phyloP scores from a whole-genome alignment of 1,140 invertebrate species.

The Caerostris darwini region DNA sequence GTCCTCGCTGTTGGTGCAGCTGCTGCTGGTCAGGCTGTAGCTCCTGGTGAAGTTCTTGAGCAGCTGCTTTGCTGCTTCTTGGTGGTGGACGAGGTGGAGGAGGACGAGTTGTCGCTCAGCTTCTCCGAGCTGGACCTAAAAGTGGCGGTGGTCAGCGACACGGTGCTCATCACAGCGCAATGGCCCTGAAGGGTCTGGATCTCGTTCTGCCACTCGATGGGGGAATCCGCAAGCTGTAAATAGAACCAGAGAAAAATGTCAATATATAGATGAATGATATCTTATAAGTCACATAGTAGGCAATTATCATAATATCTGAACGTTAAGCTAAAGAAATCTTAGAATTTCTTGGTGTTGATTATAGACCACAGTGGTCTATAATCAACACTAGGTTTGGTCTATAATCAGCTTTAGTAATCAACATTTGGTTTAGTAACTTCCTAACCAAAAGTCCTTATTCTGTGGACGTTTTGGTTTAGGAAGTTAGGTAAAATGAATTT shows the following conservation, averaged over 20 bases:
- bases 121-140: conserved; percentile 62
- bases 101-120: conserved; percentile 39
- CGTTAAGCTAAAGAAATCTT: no score
- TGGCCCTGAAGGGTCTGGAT: conserved; percentile 21
- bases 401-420: no score
- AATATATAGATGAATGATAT: background rate
- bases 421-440: no score
- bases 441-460: no score
- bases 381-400: no score
- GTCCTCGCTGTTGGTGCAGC: conserved; percentile 49
- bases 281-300: no score
- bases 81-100: conserved; percentile 12
- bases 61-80: conserved; percentile 62
- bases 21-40: conserved; percentile 74
- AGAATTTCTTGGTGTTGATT: no score
- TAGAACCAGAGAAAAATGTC: background rate
- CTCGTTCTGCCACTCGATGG: conserved; percentile 48
- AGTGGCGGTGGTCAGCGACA: conserved; percentile 50
- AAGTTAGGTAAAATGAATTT: no score
- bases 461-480: no score
- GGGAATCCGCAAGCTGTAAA: background rate
- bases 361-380: no score
- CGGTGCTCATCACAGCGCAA: conserved; percentile 66
- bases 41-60: conserved; percentile 71
- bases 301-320: no score